Percentiles rank a stretch among this genome's conserved stretches.
phyloP scores from a whole-genome alignment of 2,113 vertebrate species.

The Aptenodytes forsteri region DNA sequence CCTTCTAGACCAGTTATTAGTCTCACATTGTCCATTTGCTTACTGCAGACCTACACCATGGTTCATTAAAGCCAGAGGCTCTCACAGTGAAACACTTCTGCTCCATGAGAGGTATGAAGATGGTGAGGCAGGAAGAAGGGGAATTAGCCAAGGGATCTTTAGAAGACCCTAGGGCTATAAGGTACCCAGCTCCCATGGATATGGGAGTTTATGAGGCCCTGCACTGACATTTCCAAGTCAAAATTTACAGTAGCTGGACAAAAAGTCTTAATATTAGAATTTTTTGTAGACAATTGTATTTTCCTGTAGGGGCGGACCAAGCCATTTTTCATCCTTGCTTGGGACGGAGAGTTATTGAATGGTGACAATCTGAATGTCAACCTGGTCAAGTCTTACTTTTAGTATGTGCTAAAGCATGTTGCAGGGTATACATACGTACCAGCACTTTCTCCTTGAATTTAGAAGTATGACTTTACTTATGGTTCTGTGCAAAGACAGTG shows the following conservation, averaged over 20 bases:
- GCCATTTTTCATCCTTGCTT: neutral
- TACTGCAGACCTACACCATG: neutral
- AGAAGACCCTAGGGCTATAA: neutral
- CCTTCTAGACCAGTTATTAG: neutral
- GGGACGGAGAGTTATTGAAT: neutral
- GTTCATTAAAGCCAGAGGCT: neutral
- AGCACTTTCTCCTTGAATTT: neutral
- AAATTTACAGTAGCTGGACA: neutral
- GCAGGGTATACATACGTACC: neutral
- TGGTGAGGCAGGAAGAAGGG: neutral
- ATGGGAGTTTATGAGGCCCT: neutral
- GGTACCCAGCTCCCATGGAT: neutral
- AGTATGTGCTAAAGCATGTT: neutral
- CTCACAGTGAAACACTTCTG: neutral
- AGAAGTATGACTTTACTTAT: neutral
- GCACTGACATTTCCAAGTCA: neutral
- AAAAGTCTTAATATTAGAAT: neutral
- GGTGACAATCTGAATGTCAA: neutral
- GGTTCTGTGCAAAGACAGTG: neutral
- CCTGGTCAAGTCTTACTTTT: neutral
- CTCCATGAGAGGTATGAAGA: neutral
- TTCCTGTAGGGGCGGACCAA: accelerated
- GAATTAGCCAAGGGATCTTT: neutral
- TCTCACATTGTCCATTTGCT: neutral
- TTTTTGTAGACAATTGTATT: neutral